Conservation (phyloP, 2,113 vertebrate genomes). For the Tursiops truncatus region DNA sequence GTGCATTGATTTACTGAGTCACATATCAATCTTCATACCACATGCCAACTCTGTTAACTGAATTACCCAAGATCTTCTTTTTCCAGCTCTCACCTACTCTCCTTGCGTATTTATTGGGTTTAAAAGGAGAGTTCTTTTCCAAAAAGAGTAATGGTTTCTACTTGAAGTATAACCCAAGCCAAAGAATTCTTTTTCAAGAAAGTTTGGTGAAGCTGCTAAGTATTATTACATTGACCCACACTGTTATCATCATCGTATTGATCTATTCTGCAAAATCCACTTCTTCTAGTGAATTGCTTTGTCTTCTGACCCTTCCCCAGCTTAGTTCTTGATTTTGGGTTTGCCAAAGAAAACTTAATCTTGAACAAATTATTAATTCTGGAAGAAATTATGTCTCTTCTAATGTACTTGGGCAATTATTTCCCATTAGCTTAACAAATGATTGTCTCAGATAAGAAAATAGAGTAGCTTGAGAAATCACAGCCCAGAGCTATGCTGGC, state of each 20-base stretch:
- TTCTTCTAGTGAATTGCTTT: neutral
- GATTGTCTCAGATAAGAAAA: slow-evolving; percentile 47
- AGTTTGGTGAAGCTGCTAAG: neutral
- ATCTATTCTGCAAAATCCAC: neutral
- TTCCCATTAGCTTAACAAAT: slow-evolving; percentile 58
- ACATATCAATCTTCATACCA: neutral
- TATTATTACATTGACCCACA: neutral
- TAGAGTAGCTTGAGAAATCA: slow-evolving; percentile 26
- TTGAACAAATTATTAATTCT: slow-evolving; percentile 40
- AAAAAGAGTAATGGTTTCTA: neutral
- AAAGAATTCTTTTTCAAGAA: slow-evolving; percentile 9
- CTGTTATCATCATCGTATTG: neutral
- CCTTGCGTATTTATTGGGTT: neutral
- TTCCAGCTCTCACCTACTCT: neutral
- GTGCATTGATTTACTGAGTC: neutral
- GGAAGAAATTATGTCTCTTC: slow-evolving; percentile 29
- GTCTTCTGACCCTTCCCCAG: neutral
- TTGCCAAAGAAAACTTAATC: slow-evolving; percentile 28
- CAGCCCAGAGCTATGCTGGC: neutral
- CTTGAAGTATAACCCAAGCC: neutral
- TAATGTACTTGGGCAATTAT: slow-evolving; percentile 41
- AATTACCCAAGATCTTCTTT: neutral
- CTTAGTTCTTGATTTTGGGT: neutral
- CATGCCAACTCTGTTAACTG: neutral
- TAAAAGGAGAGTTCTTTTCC: neutral